These are phyloP conservation scores for Trissoscelio sp. DNA, from an alignment of 2,888 invertebrate species.

Conservation along the genomic window DNA sequence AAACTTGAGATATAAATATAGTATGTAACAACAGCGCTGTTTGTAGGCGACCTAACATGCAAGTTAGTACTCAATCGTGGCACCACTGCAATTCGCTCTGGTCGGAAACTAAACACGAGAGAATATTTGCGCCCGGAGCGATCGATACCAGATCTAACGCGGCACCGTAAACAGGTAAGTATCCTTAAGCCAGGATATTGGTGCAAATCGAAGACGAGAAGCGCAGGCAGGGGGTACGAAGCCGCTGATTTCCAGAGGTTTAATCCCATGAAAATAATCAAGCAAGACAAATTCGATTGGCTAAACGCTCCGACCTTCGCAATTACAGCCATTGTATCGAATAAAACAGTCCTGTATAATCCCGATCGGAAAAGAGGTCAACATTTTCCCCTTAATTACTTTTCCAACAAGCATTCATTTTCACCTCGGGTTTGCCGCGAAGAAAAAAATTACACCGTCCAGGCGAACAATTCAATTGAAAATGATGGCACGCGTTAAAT, in stretches of 20 bases:
- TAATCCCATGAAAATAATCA: conserved; percentile 61
- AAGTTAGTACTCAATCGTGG: conserved; percentile 44
- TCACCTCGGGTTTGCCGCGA: background rate
- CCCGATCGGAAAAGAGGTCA: conserved; percentile 32
- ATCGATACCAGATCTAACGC: conserved; percentile 48
- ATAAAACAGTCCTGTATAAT: conserved; percentile 43
- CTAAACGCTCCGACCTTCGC: conserved; percentile 29
- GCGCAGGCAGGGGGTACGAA: conserved; percentile 24
- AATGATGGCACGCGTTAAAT: conserved; percentile 49
- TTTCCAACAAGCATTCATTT: conserved; percentile 50
- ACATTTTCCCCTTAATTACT: conserved; percentile 57
- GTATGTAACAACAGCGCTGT: background rate
- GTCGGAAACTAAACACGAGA: conserved; percentile 59
- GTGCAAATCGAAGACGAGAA: conserved; percentile 60
- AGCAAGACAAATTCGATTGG: conserved; percentile 60
- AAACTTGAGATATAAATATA: too few species aligned
- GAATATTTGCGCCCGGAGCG: conserved; percentile 57
- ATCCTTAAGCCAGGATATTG: conserved; percentile 69
- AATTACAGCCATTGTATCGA: conserved; percentile 53
- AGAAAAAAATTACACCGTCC: conserved; percentile 39
- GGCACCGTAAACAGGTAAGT: conserved; percentile 62
- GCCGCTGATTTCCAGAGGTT: conserved; percentile 53
- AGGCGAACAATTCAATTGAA: conserved; percentile 59
- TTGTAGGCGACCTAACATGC: conserved; percentile 26
- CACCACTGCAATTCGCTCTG: conserved; percentile 43